These are phyloP conservation scores for Callimorpha dominula DNA, from an alignment of 2,888 invertebrate species.

Conservation along the genomic window DNA sequence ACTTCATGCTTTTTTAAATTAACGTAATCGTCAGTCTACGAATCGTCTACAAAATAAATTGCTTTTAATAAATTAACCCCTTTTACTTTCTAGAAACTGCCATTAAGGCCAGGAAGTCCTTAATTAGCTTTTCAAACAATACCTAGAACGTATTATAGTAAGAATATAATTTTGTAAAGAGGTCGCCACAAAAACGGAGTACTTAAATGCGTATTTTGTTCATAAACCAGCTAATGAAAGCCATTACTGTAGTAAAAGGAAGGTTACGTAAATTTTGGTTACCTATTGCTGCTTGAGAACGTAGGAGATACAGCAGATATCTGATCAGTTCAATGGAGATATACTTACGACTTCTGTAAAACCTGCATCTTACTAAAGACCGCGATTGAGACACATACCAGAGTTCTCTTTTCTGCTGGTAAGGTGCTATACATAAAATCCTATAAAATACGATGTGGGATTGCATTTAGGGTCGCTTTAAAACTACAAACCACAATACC, in stretches of 20 bases:
- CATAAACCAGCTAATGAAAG: background rate
- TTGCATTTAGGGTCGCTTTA: no score
- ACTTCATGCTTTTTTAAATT: no score
- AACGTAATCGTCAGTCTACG: background rate
- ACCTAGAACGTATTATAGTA: slow-evolving; percentile 26
- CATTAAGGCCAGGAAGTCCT: slow-evolving; percentile 35
- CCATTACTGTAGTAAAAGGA: background rate
- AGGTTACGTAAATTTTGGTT: background rate
- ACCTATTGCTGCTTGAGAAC: background rate
- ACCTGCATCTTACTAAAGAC: no score
- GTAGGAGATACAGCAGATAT: no score
- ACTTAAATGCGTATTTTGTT: background rate
- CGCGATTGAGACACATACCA: no score
- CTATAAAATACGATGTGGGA: no score
- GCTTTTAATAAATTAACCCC: background rate
- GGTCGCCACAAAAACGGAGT: background rate
- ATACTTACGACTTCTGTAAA: no score
- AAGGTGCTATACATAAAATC: no score
- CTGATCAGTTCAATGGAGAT: no score
- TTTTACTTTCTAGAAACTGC: slow-evolving; percentile 31
- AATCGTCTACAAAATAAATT: background rate
- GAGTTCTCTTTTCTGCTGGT: no score
- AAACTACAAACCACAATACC: no score
- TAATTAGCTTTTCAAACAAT: slow-evolving; percentile 46
- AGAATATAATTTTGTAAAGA: slow-evolving; percentile 9